Evolutionary conservation across 2,797 vertebrate species (phyloP).

Genomic region (Peromyscus aztecus): DNA sequence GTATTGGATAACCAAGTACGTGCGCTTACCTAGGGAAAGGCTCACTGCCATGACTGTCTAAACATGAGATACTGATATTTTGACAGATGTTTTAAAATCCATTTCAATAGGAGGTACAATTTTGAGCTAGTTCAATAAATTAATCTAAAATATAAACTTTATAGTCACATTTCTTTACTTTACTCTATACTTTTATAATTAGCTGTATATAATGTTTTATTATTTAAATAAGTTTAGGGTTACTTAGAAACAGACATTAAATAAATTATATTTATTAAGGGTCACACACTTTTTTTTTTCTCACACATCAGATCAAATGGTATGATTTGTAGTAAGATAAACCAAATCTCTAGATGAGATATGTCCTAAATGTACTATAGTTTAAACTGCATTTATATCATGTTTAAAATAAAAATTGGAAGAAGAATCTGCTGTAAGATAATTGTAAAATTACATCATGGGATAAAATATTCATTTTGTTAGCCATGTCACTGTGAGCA

Average conservation of each 20-base stretch:
- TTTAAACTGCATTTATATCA: constrained; percentile 39
- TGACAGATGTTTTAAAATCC: constrained; percentile 9
- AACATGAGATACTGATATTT: not conserved
- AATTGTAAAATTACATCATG: constrained; percentile 40
- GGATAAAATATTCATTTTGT: constrained; percentile 71
- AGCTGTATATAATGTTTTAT: not conserved
- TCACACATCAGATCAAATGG: not conserved
- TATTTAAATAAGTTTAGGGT: constrained; percentile 41
- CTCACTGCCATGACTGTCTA: not conserved
- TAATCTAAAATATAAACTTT: constrained; percentile 5
- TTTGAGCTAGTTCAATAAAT: not conserved
- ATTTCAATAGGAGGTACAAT: not conserved
- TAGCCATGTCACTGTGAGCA: constrained; percentile 55
- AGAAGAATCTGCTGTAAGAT: constrained; percentile 53
- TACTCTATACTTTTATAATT: constrained; percentile 19
- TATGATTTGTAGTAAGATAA: not conserved
- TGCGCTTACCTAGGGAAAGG: not conserved
- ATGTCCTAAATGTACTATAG: constrained; percentile 28
- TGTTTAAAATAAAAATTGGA: constrained; percentile 51
- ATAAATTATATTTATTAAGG: constrained; percentile 40
- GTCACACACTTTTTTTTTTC: not conserved
- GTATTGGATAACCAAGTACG: too few species aligned
- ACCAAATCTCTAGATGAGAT: constrained; percentile 19
- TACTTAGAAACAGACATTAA: not conserved
- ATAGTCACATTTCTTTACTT: not conserved